phyloP scores from a whole-genome alignment of 1,140 invertebrate species.

The Lepeophtheirus salmonis region DNA sequence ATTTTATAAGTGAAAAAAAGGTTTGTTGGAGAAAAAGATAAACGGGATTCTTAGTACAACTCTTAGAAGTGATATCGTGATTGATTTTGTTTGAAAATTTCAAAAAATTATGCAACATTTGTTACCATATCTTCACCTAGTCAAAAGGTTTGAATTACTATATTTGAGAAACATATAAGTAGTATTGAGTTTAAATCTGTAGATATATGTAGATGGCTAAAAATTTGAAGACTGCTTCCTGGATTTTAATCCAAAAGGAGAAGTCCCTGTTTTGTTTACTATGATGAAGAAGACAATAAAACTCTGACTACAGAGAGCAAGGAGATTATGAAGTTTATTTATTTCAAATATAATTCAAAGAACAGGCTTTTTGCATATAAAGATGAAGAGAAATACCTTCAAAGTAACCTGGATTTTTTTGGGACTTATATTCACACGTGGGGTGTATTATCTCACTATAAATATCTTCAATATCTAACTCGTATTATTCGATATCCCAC shows the following conservation, averaged over 20 bases:
- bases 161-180: constrained; percentile 1
- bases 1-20: too few relatives aligned
- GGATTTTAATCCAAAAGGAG: constrained; percentile 4
- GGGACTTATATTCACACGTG: too few relatives aligned
- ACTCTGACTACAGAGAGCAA: not conserved
- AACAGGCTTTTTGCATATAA: not conserved
- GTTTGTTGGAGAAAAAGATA: too few relatives aligned
- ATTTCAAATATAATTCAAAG: not conserved
- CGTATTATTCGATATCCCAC: too few relatives aligned
- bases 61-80: too few relatives aligned
- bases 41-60: too few relatives aligned
- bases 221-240: constrained; percentile 9
- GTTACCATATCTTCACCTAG: not conserved
- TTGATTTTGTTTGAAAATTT: too few relatives aligned
- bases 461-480: too few relatives aligned
- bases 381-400: not conserved
- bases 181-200: not conserved
- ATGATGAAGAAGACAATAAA: not conserved
- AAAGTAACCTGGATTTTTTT: not conserved
- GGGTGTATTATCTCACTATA: too few relatives aligned
- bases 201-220: not conserved
- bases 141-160: constrained; percentile 2
- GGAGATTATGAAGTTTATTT: not conserved
- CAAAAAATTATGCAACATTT: too few relatives aligned
- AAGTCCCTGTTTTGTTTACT: not conserved